A percentile compares a stretch with the other conserved stretches of the same genome.
These are phyloP conservation scores for Archilochus colubris DNA, from an alignment of 2,113 vertebrate genomes.

Conservation along the genomic window DNA sequence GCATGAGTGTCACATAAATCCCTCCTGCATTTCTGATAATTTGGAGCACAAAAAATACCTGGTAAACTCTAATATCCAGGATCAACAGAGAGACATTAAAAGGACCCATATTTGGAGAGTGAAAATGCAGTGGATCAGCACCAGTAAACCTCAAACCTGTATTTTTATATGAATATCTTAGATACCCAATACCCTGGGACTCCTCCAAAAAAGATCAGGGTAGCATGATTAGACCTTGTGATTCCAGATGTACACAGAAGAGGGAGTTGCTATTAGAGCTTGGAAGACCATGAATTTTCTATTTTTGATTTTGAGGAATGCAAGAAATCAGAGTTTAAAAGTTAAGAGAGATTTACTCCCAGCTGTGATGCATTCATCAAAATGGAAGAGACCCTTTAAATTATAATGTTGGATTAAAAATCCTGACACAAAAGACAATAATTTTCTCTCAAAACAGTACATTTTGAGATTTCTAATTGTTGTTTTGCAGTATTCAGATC, in stretches of 20 bases:
- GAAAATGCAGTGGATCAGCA: background rate
- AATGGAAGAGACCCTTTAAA: background rate
- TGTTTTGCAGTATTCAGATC: background rate
- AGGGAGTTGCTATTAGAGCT: slow-evolving; percentile 59
- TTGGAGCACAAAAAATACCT: background rate
- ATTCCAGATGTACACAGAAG: slow-evolving; percentile 60
- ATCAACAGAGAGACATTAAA: rapidly evolving
- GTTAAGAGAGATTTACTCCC: background rate
- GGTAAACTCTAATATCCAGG: background rate
- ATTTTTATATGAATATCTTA: background rate
- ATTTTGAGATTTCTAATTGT: background rate
- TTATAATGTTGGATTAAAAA: background rate
- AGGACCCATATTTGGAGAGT: rapidly evolving
- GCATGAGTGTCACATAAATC: background rate
- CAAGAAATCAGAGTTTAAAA: background rate
- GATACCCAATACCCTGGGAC: rapidly evolving
- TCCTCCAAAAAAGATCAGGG: background rate
- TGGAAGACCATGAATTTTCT: background rate
- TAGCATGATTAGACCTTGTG: background rate
- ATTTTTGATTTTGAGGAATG: background rate
- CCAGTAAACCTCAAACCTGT: background rate
- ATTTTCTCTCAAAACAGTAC: background rate
- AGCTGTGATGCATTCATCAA: background rate
- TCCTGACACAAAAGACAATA: background rate
- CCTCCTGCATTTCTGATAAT: rapidly evolving